phyloP scores from a whole-genome alignment of 2,113 vertebrate species.

The Cyrtonyx montezumae region DNA sequence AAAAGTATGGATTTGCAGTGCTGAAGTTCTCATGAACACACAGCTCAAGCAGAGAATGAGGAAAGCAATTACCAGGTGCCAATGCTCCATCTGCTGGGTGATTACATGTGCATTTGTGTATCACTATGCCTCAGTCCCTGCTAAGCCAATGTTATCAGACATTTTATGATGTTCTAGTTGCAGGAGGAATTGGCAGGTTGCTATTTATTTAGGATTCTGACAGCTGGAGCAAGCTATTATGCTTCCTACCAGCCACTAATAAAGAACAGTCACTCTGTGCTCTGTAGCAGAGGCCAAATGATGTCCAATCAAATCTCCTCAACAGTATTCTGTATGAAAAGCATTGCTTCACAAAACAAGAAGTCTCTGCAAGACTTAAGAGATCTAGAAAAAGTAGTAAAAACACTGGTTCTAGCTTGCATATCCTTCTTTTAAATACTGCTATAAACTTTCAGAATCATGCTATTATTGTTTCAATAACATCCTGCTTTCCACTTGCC shows the following conservation, averaged over 20 bases:
- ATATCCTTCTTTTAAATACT: neutral
- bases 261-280: neutral
- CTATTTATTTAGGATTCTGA: slow-evolving; percentile 13
- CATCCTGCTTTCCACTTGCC: neutral
- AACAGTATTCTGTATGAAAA: neutral
- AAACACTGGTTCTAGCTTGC: neutral
- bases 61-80: neutral
- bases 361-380: neutral
- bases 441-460: neutral
- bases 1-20: neutral
- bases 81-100: neutral
- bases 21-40: neutral
- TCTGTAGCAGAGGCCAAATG: neutral
- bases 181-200: neutral
- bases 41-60: neutral
- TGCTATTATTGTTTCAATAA: neutral
- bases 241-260: neutral
- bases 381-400: neutral
- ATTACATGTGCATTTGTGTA: neutral
- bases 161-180: neutral
- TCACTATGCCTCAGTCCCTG: neutral
- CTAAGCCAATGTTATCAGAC: neutral
- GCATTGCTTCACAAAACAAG: neutral
- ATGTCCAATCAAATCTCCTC: neutral
- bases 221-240: slow-evolving; percentile 2